phyloP scores from a whole-genome alignment of 2,113 vertebrate species.

The Picathartes gymnocephalus region DNA sequence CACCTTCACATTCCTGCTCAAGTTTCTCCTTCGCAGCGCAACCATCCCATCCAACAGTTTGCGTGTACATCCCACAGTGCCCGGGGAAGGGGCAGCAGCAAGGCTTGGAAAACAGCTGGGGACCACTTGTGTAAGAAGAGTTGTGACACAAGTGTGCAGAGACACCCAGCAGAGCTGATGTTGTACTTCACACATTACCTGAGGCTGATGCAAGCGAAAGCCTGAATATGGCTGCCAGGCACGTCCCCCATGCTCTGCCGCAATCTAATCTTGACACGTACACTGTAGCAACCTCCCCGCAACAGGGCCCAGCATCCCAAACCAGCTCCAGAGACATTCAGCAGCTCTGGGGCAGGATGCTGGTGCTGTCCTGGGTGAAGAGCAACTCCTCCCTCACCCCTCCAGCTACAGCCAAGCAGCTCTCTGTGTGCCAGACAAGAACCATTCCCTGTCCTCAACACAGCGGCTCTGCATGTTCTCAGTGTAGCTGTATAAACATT shows the following conservation, averaged over 20 bases:
- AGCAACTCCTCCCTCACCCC: neutral
- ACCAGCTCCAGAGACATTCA: accelerated
- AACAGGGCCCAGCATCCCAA: neutral
- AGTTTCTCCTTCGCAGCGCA: accelerated
- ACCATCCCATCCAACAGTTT: neutral
- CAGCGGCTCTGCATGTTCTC: conserved; percentile 14
- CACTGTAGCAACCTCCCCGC: accelerated
- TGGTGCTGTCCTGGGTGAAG: neutral
- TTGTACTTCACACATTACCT: accelerated
- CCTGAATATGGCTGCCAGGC: neutral
- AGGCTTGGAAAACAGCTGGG: neutral
- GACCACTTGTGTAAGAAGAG: neutral
- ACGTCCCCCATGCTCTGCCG: accelerated
- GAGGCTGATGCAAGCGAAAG: neutral
- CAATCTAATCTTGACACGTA: neutral
- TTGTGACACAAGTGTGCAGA: neutral
- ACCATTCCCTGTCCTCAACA: neutral
- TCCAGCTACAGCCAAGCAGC: neutral
- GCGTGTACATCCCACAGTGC: neutral
- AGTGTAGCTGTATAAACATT: conserved; percentile 6
- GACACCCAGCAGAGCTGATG: neutral
- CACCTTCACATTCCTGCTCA: neutral
- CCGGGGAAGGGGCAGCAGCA: neutral
- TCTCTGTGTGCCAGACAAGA: neutral
- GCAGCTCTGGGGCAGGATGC: neutral